A percentile compares a stretch with the other conserved stretches of the same genome.
These are phyloP conservation scores for Eupristina koningsbergeri DNA, from an alignment of 1,140 invertebrate genomes.

Conservation along the genomic window DNA sequence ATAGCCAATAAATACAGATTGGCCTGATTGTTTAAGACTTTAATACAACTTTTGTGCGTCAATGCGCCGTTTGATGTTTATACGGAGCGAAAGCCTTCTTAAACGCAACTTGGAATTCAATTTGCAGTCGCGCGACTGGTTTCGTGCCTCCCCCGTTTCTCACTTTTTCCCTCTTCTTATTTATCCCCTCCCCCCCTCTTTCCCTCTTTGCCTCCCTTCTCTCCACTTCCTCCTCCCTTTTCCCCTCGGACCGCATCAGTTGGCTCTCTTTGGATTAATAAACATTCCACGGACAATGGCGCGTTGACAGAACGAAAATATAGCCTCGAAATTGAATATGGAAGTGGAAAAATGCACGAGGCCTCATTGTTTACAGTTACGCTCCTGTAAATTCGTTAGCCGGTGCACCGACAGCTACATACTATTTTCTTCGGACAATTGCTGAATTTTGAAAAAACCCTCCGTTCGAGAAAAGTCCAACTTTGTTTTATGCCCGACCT, in stretches of 20 bases:
- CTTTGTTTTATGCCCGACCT: too few relatives aligned
- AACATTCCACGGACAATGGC: constrained; percentile 43
- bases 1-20: background rate
- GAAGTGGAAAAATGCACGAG: background rate
- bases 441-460: background rate
- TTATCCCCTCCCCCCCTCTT: background rate
- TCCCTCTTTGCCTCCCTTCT: background rate
- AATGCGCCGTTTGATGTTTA: constrained; percentile 21
- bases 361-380: constrained; percentile 30
- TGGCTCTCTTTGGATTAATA: constrained; percentile 40
- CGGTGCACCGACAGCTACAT: background rate
- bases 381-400: background rate
- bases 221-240: background rate
- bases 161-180: background rate
- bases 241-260: background rate
- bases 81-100: constrained; percentile 13
- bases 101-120: constrained; percentile 26
- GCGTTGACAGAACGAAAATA: constrained; percentile 36
- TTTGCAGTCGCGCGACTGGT: constrained; percentile 37
- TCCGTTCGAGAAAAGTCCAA: background rate
- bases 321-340: constrained; percentile 31
- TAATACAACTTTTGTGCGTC: constrained; percentile 9
- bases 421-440: background rate
- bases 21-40: constrained; percentile 12
- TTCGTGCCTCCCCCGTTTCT: constrained; percentile 11